Conservation (phyloP, 2,797 vertebrate genomes). For the Podarcis lilfordi region DNA sequence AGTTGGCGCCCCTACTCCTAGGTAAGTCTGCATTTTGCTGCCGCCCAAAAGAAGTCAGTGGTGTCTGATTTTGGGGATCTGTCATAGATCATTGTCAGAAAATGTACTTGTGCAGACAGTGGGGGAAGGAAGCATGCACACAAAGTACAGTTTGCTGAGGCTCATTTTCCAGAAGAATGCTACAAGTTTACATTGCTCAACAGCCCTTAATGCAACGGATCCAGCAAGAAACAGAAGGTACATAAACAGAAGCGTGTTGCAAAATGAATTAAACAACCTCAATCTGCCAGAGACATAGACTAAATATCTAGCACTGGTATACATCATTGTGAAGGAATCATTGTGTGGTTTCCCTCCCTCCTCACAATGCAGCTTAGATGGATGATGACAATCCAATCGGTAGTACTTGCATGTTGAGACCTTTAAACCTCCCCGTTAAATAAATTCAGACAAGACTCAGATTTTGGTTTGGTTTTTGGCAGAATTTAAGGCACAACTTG, state of each 20-base stretch:
- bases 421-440: no score
- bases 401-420: not conserved
- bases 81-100: not conserved
- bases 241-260: conserved; percentile 49
- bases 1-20: not conserved
- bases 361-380: not conserved
- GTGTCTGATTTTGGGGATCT: not conserved
- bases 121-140: not conserved
- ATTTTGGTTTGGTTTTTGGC: no score
- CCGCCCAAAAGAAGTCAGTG: not conserved
- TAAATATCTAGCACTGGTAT: conserved; percentile 23
- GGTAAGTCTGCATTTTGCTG: not conserved
- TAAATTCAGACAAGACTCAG: no score
- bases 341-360: not conserved
- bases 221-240: conserved; percentile 33
- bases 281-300: conserved; percentile 36
- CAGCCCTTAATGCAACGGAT: conserved; percentile 45
- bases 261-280: conserved; percentile 41
- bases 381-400: not conserved
- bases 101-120: not conserved
- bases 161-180: conserved; percentile 51
- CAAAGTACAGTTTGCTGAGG: conserved; percentile 41
- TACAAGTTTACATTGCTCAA: conserved; percentile 55
- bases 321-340: not conserved
- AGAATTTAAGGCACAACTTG: no score